Conservation (phyloP, 1,140 invertebrate species). For the Drosophila bocqueti region DNA sequence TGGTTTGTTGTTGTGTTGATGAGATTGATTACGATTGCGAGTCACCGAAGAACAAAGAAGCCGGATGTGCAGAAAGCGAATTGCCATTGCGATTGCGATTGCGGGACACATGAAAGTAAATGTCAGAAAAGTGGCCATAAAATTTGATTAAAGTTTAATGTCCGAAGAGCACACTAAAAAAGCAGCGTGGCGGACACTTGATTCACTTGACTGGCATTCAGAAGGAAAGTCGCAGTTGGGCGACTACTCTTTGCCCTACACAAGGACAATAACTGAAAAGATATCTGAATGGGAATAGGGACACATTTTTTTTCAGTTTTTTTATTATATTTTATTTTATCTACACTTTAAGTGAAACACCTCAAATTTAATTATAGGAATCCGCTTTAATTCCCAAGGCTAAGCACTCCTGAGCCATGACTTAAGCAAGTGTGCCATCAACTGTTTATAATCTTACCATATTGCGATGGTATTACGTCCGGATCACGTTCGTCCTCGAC, state of each 20-base stretch:
- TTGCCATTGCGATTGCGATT: slow-evolving; percentile 36
- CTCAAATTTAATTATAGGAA: not conserved
- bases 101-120: slow-evolving; percentile 70
- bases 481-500: slow-evolving; percentile 89
- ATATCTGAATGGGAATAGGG: not conserved
- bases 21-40: slow-evolving; percentile 79
- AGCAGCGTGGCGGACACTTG: slow-evolving; percentile 26
- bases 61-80: slow-evolving; percentile 35
- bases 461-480: slow-evolving; percentile 91
- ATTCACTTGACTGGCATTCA: slow-evolving; percentile 31
- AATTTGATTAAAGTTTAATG: slow-evolving; percentile 81
- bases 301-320: too few relatives aligned
- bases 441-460: slow-evolving; percentile 86
- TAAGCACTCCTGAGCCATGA: not conserved
- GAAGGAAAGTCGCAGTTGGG: not conserved
- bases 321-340: not conserved
- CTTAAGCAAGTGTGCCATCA: slow-evolving; percentile 11
- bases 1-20: slow-evolving; percentile 71
- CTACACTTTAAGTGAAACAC: not conserved
- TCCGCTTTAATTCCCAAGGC: not conserved
- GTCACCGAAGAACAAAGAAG: slow-evolving; percentile 36
- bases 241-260: slow-evolving; percentile 1
- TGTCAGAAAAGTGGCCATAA: slow-evolving; percentile 69
- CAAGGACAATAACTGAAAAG: not conserved
- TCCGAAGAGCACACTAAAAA: slow-evolving; percentile 60